Evolutionary conservation across 2,113 vertebrate species (phyloP), one percentile per base, ranked within the genome.

Genomic region (Capreolus pygargus): DNA sequence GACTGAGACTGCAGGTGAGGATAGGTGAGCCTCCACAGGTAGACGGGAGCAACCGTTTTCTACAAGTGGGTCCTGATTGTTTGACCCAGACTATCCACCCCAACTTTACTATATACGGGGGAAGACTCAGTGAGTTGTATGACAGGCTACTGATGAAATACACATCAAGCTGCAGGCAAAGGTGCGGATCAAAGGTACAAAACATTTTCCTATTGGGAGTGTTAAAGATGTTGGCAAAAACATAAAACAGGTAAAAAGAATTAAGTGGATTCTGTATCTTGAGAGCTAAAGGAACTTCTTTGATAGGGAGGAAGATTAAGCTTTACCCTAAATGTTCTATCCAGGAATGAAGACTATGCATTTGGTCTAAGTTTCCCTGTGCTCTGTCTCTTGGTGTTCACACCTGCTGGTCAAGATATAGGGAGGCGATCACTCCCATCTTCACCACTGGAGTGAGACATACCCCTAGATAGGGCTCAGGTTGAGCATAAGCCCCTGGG

Each of bases 151-250:
- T 21, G 67, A 86, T 89, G 54, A 96, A 96, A 64, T 67, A 83
- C 3, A 96, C 36, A 81, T 60, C 14, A 70, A 27, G 54, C 55
- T 97, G 30, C 1, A 92, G 45, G 52, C 67, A 92, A 88, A 96
- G 57, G 50, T 47, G 79, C 39, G 57, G 3, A 88, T 10, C 52
- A 13, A 94, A 94, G 25, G 5, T 47, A 70, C 8, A 94, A 74
- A 87, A 81, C n/a, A 23, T 28, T 0, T 91, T 87, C 25, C 33
- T 94, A 87, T 47, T 8, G 13, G 67, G 30, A 16, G 10, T 5
- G 39, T 64, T 57, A 91, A 55, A 79, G 94, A 58, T 82, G 7
- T 70, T 96, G 54, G 47, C 45, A 97, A 67, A 95, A 87, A 23
- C 30, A 81, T 1, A 94, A 95, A 30, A 89, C 2, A 83, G 21